Evolutionary conservation across 2,797 vertebrate genomes (phyloP).

Genomic region (Glyptemys insculpta): DNA sequence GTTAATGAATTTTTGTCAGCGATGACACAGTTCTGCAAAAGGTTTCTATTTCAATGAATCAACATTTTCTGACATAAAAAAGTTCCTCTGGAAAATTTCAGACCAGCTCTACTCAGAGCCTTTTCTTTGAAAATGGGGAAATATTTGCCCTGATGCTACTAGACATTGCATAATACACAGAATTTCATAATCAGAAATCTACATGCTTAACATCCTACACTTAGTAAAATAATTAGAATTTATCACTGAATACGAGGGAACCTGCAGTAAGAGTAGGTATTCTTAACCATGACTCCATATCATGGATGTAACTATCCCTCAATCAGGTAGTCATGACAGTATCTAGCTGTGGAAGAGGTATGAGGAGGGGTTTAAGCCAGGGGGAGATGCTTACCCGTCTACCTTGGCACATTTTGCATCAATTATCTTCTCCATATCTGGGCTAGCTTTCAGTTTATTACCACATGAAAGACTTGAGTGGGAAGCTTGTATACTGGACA

Average conservation of each 20-base stretch:
- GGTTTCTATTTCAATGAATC: background rate
- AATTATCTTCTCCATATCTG: background rate
- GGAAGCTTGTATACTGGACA: background rate
- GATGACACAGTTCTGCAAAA: background rate
- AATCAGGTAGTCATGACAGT: background rate
- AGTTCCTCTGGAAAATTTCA: background rate
- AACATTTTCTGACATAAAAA: background rate
- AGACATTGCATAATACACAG: background rate
- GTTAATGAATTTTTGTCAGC: background rate
- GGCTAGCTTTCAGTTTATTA: background rate
- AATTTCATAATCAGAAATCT: background rate
- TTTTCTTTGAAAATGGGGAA: background rate
- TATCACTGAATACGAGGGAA: background rate
- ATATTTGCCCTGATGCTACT: background rate
- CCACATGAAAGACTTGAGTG: background rate
- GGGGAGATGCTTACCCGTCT: background rate
- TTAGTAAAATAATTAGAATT: fast-evolving
- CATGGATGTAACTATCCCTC: background rate
- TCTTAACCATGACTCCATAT: background rate
- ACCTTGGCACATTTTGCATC: background rate
- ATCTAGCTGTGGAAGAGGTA: background rate
- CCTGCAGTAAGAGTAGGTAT: background rate
- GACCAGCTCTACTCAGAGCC: background rate
- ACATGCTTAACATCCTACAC: fast-evolving
- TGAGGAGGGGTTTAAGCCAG: background rate